These are phyloP conservation scores for Atethmia centrago DNA, from an alignment of 2,888 invertebrate genomes.

Conservation along the genomic window DNA sequence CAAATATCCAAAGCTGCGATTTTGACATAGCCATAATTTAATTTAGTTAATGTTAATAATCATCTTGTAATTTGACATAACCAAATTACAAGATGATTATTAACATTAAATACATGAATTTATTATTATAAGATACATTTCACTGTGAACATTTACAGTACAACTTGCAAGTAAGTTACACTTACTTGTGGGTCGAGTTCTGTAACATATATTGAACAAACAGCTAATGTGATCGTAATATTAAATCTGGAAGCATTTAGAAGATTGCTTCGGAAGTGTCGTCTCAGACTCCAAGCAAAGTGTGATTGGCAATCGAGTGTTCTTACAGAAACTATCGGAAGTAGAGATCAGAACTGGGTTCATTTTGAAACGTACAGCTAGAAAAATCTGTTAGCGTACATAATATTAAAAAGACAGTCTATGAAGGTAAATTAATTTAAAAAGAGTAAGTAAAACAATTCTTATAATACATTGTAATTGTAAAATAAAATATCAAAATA, in stretches of 20 bases:
- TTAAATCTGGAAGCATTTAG: constrained; percentile 11
- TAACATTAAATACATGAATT: no score
- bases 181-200: no score
- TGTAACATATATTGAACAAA: neutral
- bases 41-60: no score
- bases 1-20: neutral
- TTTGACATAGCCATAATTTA: no score
- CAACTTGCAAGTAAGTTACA: no score
- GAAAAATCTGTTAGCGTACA: neutral
- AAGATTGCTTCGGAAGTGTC: constrained; percentile 15
- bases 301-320: constrained; percentile 27
- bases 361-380: neutral
- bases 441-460: neutral
- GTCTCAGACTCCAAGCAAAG: neutral
- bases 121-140: no score
- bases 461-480: neutral
- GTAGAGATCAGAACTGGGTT: neutral
- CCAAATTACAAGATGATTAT: no score
- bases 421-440: neutral
- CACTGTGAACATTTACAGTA: neutral
- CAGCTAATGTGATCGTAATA: neutral
- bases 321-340: neutral
- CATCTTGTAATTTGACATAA: no score
- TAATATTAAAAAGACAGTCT: neutral
- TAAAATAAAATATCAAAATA: no score